phyloP scores from a whole-genome alignment of 2,113 vertebrate genomes.

The Morone saxatilis region DNA sequence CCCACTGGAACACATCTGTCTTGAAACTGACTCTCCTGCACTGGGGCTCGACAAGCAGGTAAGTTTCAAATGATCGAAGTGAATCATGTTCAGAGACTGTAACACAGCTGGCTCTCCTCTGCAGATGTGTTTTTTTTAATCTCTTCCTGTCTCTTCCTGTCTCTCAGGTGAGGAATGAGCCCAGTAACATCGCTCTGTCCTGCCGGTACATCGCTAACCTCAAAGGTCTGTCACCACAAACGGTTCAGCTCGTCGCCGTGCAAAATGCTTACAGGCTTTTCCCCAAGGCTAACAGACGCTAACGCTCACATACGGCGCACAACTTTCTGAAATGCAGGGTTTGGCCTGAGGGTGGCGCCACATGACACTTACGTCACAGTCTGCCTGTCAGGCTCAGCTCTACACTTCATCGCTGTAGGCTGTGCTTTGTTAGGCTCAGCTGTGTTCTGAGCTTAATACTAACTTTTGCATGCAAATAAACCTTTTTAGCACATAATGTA shows the following conservation, averaged over 20 bases:
- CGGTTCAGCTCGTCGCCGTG: slow-evolving; percentile 61
- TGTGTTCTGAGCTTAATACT: no score
- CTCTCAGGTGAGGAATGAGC: slow-evolving; percentile 75
- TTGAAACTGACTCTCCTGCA: slow-evolving; percentile 75
- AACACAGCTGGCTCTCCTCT: background rate
- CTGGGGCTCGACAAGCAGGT: slow-evolving; percentile 74
- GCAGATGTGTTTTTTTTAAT: background rate
- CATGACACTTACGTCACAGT: no score
- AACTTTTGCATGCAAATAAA: background rate
- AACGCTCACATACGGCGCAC: background rate
- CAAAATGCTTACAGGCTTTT: slow-evolving; percentile 78
- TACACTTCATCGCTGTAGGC: no score
- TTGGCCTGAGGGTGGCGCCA: background rate
- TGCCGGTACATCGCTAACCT: slow-evolving; percentile 65
- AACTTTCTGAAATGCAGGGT: background rate
- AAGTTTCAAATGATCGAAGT: background rate
- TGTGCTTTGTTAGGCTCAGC: background rate
- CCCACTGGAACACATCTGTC: slow-evolving; percentile 80
- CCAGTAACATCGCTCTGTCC: slow-evolving; percentile 56
- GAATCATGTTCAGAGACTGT: background rate
- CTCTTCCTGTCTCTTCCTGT: slow-evolving; percentile 2
- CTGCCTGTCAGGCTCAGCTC: no score
- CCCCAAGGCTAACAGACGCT: slow-evolving; percentile 35
- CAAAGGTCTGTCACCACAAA: slow-evolving; percentile 68
- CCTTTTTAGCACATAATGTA: background rate